phyloP scores from a whole-genome alignment of 2,113 vertebrate species.

The Carassius auratus region DNA sequence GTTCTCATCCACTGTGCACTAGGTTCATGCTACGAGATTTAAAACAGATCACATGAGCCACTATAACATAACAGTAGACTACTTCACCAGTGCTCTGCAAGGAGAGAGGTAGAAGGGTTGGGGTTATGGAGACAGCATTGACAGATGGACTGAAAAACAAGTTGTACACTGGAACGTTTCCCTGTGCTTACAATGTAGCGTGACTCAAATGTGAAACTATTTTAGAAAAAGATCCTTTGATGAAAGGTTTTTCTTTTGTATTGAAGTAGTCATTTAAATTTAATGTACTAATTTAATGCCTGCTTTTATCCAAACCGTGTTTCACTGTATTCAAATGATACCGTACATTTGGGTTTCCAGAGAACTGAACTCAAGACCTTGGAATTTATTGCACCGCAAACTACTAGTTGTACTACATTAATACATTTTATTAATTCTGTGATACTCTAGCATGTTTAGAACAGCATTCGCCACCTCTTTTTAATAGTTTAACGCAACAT shows the following conservation, averaged over 20 bases:
- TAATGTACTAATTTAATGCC: not conserved
- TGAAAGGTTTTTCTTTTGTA: not conserved
- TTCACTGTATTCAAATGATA: not conserved
- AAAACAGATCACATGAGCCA: conserved; percentile 38
- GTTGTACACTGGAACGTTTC: not conserved
- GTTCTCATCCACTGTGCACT: conserved; percentile 40
- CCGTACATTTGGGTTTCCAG: not conserved
- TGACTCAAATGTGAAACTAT: not conserved
- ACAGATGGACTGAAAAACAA: not conserved
- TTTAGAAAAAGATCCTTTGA: not conserved
- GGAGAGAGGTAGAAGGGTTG: not conserved
- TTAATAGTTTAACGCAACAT: not conserved
- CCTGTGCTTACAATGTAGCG: not conserved
- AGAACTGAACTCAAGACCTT: not conserved
- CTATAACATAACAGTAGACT: conserved; percentile 64
- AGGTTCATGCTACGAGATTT: conserved; percentile 35
- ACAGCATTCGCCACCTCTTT: not conserved
- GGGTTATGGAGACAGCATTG: not conserved
- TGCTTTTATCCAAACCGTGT: not conserved
- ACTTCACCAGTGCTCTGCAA: conserved; percentile 50
- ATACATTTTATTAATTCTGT: not conserved
- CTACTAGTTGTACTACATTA: not conserved
- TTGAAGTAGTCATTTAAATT: not conserved
- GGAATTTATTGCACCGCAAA: not conserved
- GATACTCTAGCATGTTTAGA: not conserved